Percentiles rank a stretch among this genome's conserved stretches.
These are phyloP conservation scores for Idaea straminata DNA, from an alignment of 2,888 invertebrate species.

Conservation along the genomic window DNA sequence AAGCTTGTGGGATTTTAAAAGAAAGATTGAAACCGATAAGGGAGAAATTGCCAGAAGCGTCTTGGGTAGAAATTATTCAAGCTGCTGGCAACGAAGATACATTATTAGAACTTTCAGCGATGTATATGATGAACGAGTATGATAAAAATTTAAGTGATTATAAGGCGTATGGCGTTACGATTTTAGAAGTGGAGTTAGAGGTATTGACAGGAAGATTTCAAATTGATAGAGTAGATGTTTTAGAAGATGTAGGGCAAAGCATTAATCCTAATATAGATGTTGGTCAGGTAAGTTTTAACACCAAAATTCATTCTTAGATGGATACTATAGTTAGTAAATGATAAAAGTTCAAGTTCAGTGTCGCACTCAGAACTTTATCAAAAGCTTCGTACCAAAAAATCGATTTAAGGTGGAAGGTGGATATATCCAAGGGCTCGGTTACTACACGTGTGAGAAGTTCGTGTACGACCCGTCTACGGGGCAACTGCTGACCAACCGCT, in stretches of 20 bases:
- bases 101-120: constrained; percentile 80
- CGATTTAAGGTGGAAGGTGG: constrained; percentile 82
- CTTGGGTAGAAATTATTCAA: constrained; percentile 81
- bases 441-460: constrained; percentile 84
- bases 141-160: constrained; percentile 76
- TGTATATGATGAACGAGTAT: constrained; percentile 79
- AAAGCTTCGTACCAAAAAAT: no score
- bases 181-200: constrained; percentile 85
- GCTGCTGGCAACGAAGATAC: constrained; percentile 65
- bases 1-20: constrained; percentile 81
- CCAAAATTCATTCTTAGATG: neutral
- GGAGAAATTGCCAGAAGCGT: constrained; percentile 62
- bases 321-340: neutral
- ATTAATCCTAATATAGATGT: constrained; percentile 84
- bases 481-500: constrained; percentile 82
- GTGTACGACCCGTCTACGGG: constrained; percentile 81
- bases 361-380: neutral
- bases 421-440: constrained; percentile 85
- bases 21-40: constrained; percentile 79
- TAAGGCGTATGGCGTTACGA: constrained; percentile 79
- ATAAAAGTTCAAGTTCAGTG: neutral
- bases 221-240: constrained; percentile 80
- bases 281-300: constrained; percentile 75
- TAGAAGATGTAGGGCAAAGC: constrained; percentile 85
- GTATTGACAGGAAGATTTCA: constrained; percentile 84